These are phyloP conservation scores for Epsilonema sp. DNA, from an alignment of 2,888 invertebrate genomes.

Conservation along the genomic window DNA sequence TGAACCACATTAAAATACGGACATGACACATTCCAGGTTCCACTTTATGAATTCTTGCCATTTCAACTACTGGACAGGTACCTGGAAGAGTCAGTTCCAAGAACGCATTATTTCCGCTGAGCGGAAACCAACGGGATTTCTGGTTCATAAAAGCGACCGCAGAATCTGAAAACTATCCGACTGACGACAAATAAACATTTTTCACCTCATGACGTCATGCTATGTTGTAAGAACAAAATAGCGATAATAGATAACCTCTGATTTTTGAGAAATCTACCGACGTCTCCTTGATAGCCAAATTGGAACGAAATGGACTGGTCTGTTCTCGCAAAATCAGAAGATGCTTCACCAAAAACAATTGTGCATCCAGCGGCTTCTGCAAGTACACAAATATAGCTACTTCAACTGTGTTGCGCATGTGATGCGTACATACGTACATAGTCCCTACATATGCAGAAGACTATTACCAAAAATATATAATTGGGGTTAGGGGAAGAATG, in stretches of 20 bases:
- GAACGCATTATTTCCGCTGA: constrained; percentile 68
- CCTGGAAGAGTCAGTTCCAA: constrained; percentile 52
- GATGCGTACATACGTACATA: background rate
- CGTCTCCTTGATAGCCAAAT: constrained; percentile 69
- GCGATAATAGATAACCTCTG: constrained; percentile 40
- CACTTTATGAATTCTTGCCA: too few relatives aligned
- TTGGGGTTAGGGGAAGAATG: too few relatives aligned
- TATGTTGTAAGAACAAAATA: background rate
- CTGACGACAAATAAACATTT: too few relatives aligned
- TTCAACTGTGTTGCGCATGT: too few relatives aligned
- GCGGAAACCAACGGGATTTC: constrained; percentile 60
- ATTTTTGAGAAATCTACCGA: constrained; percentile 78
- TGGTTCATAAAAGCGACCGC: constrained; percentile 42
- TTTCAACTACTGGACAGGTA: too few relatives aligned
- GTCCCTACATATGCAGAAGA: too few relatives aligned
- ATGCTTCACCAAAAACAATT: constrained; percentile 93
- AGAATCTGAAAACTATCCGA: constrained; percentile 31
- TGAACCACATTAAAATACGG: too few relatives aligned
- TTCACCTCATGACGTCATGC: too few relatives aligned
- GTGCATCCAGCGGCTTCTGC: constrained; percentile 60
- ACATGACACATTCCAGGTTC: too few relatives aligned
- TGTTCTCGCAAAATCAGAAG: constrained; percentile 85
- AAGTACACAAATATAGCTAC: background rate
- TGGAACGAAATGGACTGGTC: constrained; percentile 73
- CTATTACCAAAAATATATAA: too few relatives aligned